These are phyloP conservation scores for Malurus leucopterus DNA, from an alignment of 2,797 vertebrate genomes.

Conservation along the genomic window DNA sequence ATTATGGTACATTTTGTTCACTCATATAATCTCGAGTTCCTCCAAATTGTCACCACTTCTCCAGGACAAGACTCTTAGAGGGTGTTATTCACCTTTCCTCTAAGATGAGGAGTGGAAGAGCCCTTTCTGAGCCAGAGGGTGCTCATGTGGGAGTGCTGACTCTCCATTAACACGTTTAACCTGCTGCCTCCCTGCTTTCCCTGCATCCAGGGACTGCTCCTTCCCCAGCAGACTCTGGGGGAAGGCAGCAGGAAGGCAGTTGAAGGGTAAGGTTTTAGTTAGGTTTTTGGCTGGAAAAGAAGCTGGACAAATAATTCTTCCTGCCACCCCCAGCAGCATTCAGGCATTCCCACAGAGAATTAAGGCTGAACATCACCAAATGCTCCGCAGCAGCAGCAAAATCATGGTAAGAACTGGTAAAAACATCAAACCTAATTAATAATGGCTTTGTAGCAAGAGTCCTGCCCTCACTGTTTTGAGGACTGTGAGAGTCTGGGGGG, in stretches of 20 bases:
- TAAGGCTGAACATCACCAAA: background rate
- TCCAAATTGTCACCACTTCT: conserved; percentile 27
- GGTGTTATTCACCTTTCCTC: background rate
- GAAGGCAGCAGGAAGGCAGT: background rate
- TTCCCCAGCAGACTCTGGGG: background rate
- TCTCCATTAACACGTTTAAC: background rate
- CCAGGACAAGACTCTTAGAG: background rate
- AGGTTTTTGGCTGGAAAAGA: background rate
- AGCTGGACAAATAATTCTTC: background rate
- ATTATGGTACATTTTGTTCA: conserved; percentile 45
- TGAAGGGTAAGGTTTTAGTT: background rate
- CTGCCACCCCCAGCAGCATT: background rate
- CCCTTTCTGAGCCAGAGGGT: conserved; percentile 46
- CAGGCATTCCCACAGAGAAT: background rate
- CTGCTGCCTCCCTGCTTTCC: background rate
- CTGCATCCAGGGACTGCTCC: background rate
- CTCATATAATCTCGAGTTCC: conserved; percentile 44
- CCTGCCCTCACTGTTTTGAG: background rate
- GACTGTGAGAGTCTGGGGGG: background rate
- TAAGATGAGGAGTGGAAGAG: background rate
- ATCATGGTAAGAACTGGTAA: background rate
- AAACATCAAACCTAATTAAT: background rate
- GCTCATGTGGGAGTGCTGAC: conserved; percentile 1
- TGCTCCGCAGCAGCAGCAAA: fast-evolving
- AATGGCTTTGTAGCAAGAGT: background rate